Evolutionary conservation across 2,797 vertebrate genomes (phyloP), one percentile per base, ranked within the genome.

Genomic region (Distichodus sexfasciatus): DNA sequence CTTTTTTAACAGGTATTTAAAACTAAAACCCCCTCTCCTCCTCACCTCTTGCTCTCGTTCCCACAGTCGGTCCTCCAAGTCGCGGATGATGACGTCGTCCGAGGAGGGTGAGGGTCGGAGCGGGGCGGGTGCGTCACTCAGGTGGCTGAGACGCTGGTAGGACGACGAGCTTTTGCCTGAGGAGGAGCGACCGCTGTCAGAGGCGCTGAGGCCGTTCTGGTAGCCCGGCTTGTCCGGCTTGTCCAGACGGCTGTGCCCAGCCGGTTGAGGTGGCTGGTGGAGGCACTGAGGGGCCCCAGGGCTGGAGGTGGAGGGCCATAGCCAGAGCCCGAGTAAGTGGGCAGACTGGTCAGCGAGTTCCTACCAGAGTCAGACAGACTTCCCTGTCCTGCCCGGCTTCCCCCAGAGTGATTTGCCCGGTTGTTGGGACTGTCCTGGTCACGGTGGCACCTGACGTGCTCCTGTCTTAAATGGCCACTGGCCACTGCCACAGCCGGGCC

Each of bases 241-340:
- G 4, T 91, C 93, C 78, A 92, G 91, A 31, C 90, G 33, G 85
- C 87, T 6, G 92, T 96, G 74, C 96, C 96, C 11, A 99, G 91
- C 69, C 95, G 93, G 89, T 99, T 98, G 87, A 99, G 97, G 90
- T 99, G 97, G 85, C 97, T 98, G 7, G 97, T 99, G 75, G 97
- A 99, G 79, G 97, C 97, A 74, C 97, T 99, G 84, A 99, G 94
- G 14, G 96, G 97, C 1, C 94, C 95, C 72, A 98, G 86, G 23
- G 93, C 94, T n/a, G 94, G n/a, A n/a, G n/a, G 94, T 66, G 95
- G 94, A 40, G 95, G 96, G 76, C 94, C 81, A 82, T 94, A 87
- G 83, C 94, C 85, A 9, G 89, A 92, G 67, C 88, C 91, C 0
- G 90, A 84, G 1, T 98, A 99, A 0, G 96, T 99, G 79, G 97